Conservation (phyloP, 2,888 invertebrate genomes). For the Andrena hattorfiana region DNA sequence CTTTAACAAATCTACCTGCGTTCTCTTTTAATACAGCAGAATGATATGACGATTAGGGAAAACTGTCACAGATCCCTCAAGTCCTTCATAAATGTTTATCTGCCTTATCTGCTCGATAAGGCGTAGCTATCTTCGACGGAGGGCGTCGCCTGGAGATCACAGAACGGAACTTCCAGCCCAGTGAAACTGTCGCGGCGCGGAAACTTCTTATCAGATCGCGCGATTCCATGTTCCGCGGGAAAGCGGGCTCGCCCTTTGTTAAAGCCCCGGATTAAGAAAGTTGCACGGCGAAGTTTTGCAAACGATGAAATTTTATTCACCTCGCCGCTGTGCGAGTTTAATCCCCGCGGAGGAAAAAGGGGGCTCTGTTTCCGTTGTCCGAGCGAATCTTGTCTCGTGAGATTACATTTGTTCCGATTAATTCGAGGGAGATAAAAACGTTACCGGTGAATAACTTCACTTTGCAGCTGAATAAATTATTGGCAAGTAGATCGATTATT, state of each 20-base stretch:
- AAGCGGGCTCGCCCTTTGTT: constrained; percentile 2
- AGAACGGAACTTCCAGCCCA: not conserved
- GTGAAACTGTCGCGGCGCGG: not conserved
- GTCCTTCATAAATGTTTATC: constrained; percentile 2
- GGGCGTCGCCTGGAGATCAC: not conserved
- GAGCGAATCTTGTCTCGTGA: not conserved
- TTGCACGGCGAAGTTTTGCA: not conserved
- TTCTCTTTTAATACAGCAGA: too few species aligned
- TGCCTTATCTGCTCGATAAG: not conserved
- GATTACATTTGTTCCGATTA: constrained; percentile 4
- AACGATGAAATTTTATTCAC: constrained; percentile 11
- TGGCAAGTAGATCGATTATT: too few species aligned
- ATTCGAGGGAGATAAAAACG: not conserved
- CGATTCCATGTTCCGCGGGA: not conserved
- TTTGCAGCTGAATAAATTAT: too few species aligned
- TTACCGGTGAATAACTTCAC: too few species aligned
- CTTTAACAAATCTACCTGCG: too few species aligned
- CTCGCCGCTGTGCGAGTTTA: not conserved
- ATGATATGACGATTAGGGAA: too few species aligned
- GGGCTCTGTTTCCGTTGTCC: not conserved
- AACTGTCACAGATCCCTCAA: not conserved
- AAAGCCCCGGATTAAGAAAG: constrained; percentile 6
- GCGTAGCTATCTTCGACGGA: not conserved
- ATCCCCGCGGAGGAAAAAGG: not conserved
- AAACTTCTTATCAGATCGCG: constrained; percentile 2